Conservation (phyloP, 2,888 invertebrate species). For the Phaonia tiefii region DNA sequence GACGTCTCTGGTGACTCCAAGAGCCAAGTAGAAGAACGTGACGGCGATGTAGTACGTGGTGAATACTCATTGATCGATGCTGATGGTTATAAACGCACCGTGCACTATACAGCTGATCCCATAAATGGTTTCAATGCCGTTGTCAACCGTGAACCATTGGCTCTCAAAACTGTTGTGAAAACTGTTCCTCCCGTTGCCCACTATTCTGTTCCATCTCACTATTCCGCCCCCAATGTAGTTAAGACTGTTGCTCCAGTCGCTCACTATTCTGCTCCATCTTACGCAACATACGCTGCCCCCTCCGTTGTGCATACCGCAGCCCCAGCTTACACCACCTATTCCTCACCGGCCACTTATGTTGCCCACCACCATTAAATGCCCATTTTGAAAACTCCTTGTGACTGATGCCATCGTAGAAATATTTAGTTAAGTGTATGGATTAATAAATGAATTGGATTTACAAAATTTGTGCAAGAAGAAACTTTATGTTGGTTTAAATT, state of each 20-base stretch:
- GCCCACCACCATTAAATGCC: constrained; percentile 56
- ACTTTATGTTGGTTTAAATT: no score
- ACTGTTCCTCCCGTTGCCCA: constrained; percentile 64
- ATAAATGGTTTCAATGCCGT: constrained; percentile 79
- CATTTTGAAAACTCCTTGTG: constrained; percentile 27
- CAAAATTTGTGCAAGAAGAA: background rate
- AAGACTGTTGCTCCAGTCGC: constrained; percentile 52
- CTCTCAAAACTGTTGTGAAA: constrained; percentile 65
- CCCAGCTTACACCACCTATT: constrained; percentile 32
- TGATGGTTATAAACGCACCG: constrained; percentile 79
- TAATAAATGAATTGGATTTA: constrained; percentile 13
- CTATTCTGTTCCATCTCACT: constrained; percentile 68
- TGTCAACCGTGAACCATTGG: constrained; percentile 71
- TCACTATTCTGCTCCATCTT: constrained; percentile 41
- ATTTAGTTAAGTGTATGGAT: constrained; percentile 23
- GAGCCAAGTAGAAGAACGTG: constrained; percentile 78
- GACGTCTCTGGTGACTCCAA: constrained; percentile 79
- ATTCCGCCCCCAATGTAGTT: constrained; percentile 39
- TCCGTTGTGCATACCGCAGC: constrained; percentile 61
- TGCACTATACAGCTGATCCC: constrained; percentile 79
- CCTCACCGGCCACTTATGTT: constrained; percentile 57
- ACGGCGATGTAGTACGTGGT: constrained; percentile 79
- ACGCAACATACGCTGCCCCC: constrained; percentile 32
- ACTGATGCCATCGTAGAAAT: constrained; percentile 30
- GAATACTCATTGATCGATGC: constrained; percentile 80